Conservation (phyloP, 2,797 vertebrate genomes). For the Meriones psammophilus region DNA sequence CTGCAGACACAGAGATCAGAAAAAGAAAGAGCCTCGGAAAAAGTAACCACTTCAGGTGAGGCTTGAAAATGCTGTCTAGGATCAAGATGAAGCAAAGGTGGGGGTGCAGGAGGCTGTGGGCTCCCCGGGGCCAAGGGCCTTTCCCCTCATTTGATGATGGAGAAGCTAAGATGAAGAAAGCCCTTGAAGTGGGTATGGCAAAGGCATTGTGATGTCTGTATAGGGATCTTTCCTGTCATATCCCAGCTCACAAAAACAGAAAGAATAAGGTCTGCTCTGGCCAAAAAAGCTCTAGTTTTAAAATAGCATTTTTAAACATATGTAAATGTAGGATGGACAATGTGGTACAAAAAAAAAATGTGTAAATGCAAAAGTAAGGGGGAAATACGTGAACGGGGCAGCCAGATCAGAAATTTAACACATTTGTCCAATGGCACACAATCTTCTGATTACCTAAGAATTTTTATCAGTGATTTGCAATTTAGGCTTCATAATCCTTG, state of each 20-base stretch:
- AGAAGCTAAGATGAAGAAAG: neutral
- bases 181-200: fast-evolving
- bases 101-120: neutral
- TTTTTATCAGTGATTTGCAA: constrained; percentile 34
- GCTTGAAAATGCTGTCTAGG: neutral
- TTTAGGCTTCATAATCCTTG: neutral
- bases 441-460: constrained; percentile 4
- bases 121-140: neutral
- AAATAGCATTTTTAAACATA: neutral
- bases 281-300: neutral
- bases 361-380: neutral
- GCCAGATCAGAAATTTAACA: neutral
- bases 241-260: neutral
- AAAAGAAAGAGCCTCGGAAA: neutral
- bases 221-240: neutral
- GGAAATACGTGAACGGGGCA: neutral
- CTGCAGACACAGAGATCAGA: neutral
- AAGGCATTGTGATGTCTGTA: neutral
- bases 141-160: neutral
- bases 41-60: fast-evolving
- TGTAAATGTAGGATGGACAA: neutral
- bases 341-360: too few species aligned
- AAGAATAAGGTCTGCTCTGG: neutral
- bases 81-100: fast-evolving
- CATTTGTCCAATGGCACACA: neutral